phyloP scores from a whole-genome alignment of 2,888 invertebrate species.

The Dromius quadrimaculatus region DNA sequence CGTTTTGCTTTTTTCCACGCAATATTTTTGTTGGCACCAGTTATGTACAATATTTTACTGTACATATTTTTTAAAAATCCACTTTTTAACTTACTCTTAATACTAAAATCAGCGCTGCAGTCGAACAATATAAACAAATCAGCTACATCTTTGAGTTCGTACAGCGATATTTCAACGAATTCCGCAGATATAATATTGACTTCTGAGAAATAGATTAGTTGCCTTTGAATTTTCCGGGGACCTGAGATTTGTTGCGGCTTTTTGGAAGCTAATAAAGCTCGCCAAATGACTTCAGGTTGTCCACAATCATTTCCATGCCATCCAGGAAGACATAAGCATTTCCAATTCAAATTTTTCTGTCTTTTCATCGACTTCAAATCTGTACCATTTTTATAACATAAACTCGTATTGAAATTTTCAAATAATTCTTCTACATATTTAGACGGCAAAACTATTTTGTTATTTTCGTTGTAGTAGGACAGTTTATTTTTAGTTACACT shows the following conservation, averaged over 20 bases:
- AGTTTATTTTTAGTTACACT: constrained; percentile 53
- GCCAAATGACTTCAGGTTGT: constrained; percentile 76
- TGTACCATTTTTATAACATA: constrained; percentile 65
- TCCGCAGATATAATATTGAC: constrained; percentile 70
- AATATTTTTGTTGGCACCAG: constrained; percentile 58
- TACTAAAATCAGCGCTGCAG: constrained; percentile 63
- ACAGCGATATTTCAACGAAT: constrained; percentile 72
- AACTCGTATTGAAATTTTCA: constrained; percentile 65
- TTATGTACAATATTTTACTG: constrained; percentile 70
- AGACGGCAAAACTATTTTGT: constrained; percentile 58
- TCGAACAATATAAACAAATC: constrained; percentile 75
- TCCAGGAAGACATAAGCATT: constrained; percentile 71
- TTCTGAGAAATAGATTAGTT: constrained; percentile 71
- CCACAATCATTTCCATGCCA: constrained; percentile 77
- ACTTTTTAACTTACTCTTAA: constrained; percentile 67
- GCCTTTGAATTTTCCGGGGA: constrained; percentile 66
- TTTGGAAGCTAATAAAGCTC: constrained; percentile 72
- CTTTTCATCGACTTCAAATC: constrained; percentile 64
- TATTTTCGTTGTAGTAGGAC: constrained; percentile 61
- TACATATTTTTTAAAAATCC: constrained; percentile 68
- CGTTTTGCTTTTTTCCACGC: constrained; percentile 65
- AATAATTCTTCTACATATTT: constrained; percentile 59
- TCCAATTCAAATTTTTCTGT: constrained; percentile 63
- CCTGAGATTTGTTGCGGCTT: constrained; percentile 66
- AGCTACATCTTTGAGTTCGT: constrained; percentile 72